Conservation (phyloP, 2,888 invertebrate genomes). For the Sepioteuthis lessoniana region DNA sequence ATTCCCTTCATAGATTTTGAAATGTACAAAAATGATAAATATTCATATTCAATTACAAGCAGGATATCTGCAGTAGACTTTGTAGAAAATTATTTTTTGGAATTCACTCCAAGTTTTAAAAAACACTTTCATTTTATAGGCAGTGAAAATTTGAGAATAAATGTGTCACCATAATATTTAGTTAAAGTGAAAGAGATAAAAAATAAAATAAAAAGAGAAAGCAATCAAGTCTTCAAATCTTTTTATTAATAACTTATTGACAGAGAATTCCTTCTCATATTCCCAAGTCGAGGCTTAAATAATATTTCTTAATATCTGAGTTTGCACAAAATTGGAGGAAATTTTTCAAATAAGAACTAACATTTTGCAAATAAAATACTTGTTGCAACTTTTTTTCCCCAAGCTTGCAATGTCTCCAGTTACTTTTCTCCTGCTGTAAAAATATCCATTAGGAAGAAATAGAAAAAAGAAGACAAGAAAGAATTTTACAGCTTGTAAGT, state of each 20-base stretch:
- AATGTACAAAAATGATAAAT: neutral
- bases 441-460: neutral
- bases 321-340: neutral
- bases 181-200: neutral
- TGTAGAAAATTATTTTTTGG: too few relatives aligned
- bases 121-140: neutral
- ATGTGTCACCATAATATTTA: neutral
- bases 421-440: neutral
- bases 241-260: neutral
- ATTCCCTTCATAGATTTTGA: conserved; percentile 33
- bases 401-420: neutral
- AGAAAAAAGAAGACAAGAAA: neutral
- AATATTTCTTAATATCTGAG: neutral
- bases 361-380: neutral
- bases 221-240: neutral
- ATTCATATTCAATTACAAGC: neutral
- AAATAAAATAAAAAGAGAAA: neutral
- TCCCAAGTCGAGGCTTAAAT: neutral
- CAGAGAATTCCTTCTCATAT: neutral
- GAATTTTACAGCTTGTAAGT: neutral
- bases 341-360: neutral
- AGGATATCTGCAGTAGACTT: neutral
- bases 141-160: neutral
- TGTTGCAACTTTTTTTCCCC: neutral
- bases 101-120: too few relatives aligned